Base-by-base conservation (phyloP, 2,797 vertebrate genomes). In the Capromys pilorides region DNA sequence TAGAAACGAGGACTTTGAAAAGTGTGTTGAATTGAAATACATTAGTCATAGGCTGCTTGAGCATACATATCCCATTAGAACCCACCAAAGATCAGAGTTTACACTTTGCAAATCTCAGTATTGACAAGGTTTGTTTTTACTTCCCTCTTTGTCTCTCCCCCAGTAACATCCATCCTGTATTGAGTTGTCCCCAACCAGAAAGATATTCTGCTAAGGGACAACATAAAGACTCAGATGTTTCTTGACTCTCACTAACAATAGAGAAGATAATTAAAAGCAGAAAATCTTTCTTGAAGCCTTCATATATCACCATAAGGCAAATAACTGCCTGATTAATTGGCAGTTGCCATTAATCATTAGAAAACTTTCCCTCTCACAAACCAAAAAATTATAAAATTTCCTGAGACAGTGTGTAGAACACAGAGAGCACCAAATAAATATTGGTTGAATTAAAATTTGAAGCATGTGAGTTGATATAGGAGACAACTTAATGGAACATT, bases 51-150 rank as follows among this genome's bases (percentile, higher is more conserved):
- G 28, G 6, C 18, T 78, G 2, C 36, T 57, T 86, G 36, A 84
- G 85, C 31, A 75, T 86, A 67, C 5, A 49, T 26, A n/a, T 66
- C n/a, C 86, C 61, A 81, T 94, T 11, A 90, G 94, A 95, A 93
- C 28, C 67, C 6, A 78, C 33, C 69, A 13, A 88, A 67, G 7
- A 69, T 64, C 22, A 79, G 51, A 81, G 75, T 14, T 6, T n/a
- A 69, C 62, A 19, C 36, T 83, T 19, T 12, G 49, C 36, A 79
- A 91, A 83, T 26, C 73, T n/a, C 79, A 86, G 19, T 75, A 18
- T 8, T 80, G 33, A 67, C 9, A 69, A 11, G 3, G 62, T 45
- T 71, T 90, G 4, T 45, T 51, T 77, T 86, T 75, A 57, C 10
- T 39, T 22, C 31, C 85, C 45, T 14, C 33, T 45, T 92, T 79